Evolutionary conservation across 37 sponge, comb jelly and placozoan species (phyloP), one percentile per base, ranked within the genome.

Genomic region (Halichondria panicea): DNA sequence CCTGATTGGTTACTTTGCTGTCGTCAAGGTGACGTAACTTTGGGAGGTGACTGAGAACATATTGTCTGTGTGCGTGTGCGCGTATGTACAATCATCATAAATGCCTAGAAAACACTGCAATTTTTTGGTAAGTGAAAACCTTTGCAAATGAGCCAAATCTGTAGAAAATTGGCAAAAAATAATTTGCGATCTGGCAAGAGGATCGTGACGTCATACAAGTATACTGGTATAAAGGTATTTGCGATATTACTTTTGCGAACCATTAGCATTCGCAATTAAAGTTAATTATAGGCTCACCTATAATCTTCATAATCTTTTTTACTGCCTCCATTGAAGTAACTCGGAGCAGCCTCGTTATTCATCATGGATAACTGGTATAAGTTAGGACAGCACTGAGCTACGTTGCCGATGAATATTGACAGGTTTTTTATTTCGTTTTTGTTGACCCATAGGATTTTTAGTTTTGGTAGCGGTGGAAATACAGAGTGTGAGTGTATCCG

Each of bases 341-440:
- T 92, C 0, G 96, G 96, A 12, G 92, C 89, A 37, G 96, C 96
- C 27, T 57, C 77, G 63, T 95, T 95, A 56, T 95, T 91, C 92
- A 95, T 88, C 92, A 95, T 88, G 38, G 79, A 81, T 36, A 95
- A 59, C 56, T 87, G 76, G 35, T 31, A 31, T 54, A 95, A 58
- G 36, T 78, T 61, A 0, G 96, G 96, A 43, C 79, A 88, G 32
- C 57, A n/a, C 42, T 37, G 30, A 3, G 81, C 63, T 3, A 65
- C 48, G 37, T 7, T 76, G 55, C 88, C 96, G 21, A 95, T 80
- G 37, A 95, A 92, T 21, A 95, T 25, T 9, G 87, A 63, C 32
- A 95, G 77, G 35, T 95, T 95, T 0, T 52, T 72, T 37, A 95
- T 85, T 22, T 81, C 18, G 70, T 95, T 95, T 31, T 76, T 74